Percentiles rank a stretch among this genome's conserved stretches.
phyloP scores from a whole-genome alignment of 37 sponge, comb jelly and placozoan species.

The Aphrocallistes beatrix region DNA sequence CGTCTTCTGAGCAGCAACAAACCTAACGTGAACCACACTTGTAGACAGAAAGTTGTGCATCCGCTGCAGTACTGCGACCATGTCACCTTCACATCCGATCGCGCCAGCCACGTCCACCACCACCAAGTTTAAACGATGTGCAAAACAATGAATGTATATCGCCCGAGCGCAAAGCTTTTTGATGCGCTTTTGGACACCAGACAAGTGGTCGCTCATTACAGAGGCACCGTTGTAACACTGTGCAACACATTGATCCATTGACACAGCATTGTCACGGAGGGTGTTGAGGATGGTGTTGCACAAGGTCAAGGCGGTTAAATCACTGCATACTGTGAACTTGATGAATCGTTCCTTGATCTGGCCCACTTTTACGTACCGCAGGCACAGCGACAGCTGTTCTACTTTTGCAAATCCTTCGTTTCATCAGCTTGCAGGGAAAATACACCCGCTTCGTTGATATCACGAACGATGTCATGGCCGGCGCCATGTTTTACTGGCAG shows the following conservation, averaged over 20 bases:
- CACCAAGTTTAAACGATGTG: not conserved
- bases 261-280: not conserved
- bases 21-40: not conserved
- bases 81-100: not conserved
- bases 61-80: not conserved
- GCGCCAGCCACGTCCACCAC: slow-evolving; percentile 2
- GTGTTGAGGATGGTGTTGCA: slow-evolving; percentile 5
- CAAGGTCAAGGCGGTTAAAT: not conserved
- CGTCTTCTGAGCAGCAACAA: slow-evolving; percentile 15
- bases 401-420: not conserved
- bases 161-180: not conserved
- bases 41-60: not conserved
- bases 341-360: slow-evolving; percentile 15
- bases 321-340: slow-evolving; percentile 3
- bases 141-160: not conserved
- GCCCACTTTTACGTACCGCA: not conserved
- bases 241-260: slow-evolving; percentile 15
- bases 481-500: too few species aligned
- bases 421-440: not conserved
- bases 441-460: not conserved
- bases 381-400: slow-evolving; percentile 11
- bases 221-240: slow-evolving; percentile 1
- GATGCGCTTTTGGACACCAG: slow-evolving; percentile 4
- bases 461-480: not conserved
- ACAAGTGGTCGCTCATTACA: slow-evolving; percentile 5